A percentile compares a stretch with the other conserved stretches of the same genome.
Evolutionary conservation across 2,888 invertebrate species (phyloP).

Genomic region (Macaria notata): DNA sequence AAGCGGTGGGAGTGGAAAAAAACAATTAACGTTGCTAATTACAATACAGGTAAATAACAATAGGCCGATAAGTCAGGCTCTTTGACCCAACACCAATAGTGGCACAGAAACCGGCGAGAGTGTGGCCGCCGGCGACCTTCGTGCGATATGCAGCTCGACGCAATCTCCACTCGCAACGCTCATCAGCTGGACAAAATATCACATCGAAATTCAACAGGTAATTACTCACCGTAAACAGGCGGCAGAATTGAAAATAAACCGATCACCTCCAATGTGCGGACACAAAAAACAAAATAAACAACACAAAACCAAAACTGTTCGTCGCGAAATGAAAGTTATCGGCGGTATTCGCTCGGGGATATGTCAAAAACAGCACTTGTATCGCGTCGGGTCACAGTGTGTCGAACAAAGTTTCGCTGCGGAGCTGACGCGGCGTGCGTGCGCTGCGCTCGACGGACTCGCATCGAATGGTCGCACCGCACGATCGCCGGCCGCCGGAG

Average conservation of each 20-base stretch:
- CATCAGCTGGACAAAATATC: slow-evolving; percentile 66
- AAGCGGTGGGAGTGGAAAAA: slow-evolving; percentile 26
- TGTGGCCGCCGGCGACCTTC: slow-evolving; percentile 62
- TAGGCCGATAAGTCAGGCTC: slow-evolving; percentile 41
- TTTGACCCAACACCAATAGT: slow-evolving; percentile 45
- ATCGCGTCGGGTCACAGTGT: slow-evolving; percentile 58
- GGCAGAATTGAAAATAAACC: slow-evolving; percentile 69
- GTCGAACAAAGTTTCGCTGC: slow-evolving; percentile 67
- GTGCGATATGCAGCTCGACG: slow-evolving; percentile 64
- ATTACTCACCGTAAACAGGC: slow-evolving; percentile 72
- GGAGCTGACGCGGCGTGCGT: slow-evolving; percentile 55
- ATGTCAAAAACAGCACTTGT: slow-evolving; percentile 64
- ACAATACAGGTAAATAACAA: slow-evolving; percentile 42
- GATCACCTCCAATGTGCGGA: slow-evolving; percentile 72
- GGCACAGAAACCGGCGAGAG: slow-evolving; percentile 60
- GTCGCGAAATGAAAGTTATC: slow-evolving; percentile 54
- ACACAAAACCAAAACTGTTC: slow-evolving; percentile 71
- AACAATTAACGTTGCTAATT: slow-evolving; percentile 34
- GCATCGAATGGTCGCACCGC: slow-evolving; percentile 58
- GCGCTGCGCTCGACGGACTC: slow-evolving; percentile 55
- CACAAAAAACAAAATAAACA: slow-evolving; percentile 71
- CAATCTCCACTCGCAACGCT: slow-evolving; percentile 61
- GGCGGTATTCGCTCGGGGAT: slow-evolving; percentile 48
- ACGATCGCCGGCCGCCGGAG: slow-evolving; percentile 22
- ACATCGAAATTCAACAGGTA: slow-evolving; percentile 66